phyloP scores from a whole-genome alignment of 1,140 invertebrate species.

The Panagrolaimus sp. region DNA sequence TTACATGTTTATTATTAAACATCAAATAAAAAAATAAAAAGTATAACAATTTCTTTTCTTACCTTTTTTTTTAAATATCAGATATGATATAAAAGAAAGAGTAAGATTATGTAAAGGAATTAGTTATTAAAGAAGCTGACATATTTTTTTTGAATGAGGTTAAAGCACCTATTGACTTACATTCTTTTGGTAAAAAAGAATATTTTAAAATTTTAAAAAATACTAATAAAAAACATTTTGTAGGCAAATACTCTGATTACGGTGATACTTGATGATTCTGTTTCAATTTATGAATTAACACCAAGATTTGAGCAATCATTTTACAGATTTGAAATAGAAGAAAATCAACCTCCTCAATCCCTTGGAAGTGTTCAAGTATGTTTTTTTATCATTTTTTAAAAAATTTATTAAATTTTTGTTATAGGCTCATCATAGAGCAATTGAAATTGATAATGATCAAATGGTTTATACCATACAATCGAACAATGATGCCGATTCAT shows the following conservation, averaged over 20 bases:
- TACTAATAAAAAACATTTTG: constrained; percentile 18
- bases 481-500: constrained; percentile 20
- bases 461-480: constrained; percentile 29
- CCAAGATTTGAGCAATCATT: constrained; percentile 43
- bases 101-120: too few species aligned
- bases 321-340: constrained; percentile 44
- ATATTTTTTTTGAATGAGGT: constrained; percentile 11
- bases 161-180: constrained; percentile 18
- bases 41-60: too few species aligned
- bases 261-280: constrained; percentile 42
- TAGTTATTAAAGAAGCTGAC: too few species aligned
- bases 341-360: constrained; percentile 30
- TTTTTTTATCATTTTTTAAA: constrained; percentile 9
- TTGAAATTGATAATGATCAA: constrained; percentile 31
- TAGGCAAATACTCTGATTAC: constrained; percentile 47
- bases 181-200: constrained; percentile 29
- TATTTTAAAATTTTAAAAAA: not conserved
- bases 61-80: too few species aligned
- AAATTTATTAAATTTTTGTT: constrained; percentile 20
- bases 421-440: constrained; percentile 41
- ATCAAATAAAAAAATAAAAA: too few species aligned
- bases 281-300: constrained; percentile 24
- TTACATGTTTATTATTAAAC: too few species aligned
- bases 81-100: too few species aligned
- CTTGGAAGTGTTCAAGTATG: constrained; percentile 32